Conservation (phyloP, 2,113 vertebrate genomes). For the Verasper variegatus region DNA sequence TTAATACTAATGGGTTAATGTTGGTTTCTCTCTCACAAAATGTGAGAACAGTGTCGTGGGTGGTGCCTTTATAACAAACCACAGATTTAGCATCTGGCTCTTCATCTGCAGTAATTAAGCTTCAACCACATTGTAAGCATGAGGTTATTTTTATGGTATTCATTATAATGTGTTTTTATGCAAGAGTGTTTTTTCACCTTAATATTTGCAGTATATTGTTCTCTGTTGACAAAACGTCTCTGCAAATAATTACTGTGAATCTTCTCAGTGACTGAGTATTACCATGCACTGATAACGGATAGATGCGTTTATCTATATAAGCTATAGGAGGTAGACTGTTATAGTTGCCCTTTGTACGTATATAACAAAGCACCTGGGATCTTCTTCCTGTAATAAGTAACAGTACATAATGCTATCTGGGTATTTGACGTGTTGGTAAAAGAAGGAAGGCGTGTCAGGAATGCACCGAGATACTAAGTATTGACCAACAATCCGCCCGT, state of each 20-base stretch:
- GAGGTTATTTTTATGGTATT: slow-evolving; percentile 19
- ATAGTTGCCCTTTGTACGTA: slow-evolving; percentile 48
- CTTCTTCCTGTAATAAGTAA: slow-evolving; percentile 30
- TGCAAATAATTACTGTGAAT: slow-evolving; percentile 37
- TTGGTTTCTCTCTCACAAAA: slow-evolving; percentile 29
- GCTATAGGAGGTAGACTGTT: slow-evolving; percentile 18
- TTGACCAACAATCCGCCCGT: not conserved
- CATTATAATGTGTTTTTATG: slow-evolving; percentile 14
- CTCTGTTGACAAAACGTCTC: slow-evolving; percentile 18
- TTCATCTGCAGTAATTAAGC: slow-evolving; percentile 15
- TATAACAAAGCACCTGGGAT: slow-evolving; percentile 43
- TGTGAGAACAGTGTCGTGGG: slow-evolving; percentile 35
- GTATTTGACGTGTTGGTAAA: slow-evolving; percentile 36
- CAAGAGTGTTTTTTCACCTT: slow-evolving; percentile 24
- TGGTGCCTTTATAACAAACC: slow-evolving; percentile 68
- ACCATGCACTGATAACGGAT: slow-evolving; percentile 25
- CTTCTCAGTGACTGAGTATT: slow-evolving; percentile 25
- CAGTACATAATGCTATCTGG: slow-evolving; percentile 32
- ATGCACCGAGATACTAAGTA: slow-evolving; percentile 5
- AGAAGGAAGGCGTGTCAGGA: slow-evolving; percentile 5
- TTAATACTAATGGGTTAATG: slow-evolving; percentile 23
- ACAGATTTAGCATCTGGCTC: slow-evolving; percentile 40
- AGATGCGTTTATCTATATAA: slow-evolving; percentile 24
- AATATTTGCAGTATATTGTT: slow-evolving; percentile 29
- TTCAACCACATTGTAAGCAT: slow-evolving; percentile 18